These are phyloP conservation scores for Brachyptera risi DNA, from an alignment of 2,888 invertebrate genomes.

Conservation along the genomic window DNA sequence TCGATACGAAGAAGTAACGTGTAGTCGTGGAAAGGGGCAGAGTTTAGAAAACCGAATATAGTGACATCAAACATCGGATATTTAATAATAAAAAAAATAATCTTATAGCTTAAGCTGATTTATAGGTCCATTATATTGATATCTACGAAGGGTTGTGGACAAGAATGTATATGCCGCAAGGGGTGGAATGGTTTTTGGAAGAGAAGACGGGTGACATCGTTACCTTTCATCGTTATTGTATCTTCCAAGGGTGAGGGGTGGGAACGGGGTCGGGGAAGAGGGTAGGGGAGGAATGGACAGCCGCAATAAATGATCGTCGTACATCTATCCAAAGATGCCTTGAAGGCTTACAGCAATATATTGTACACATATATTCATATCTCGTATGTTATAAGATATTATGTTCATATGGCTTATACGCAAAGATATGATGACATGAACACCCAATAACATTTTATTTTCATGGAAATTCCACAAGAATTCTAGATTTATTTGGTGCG, in stretches of 20 bases:
- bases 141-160: constrained; percentile 7
- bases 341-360: too few relatives aligned
- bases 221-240: constrained; percentile 20
- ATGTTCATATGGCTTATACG: too few relatives aligned
- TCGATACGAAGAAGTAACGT: too few relatives aligned
- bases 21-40: too few relatives aligned
- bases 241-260: neutral
- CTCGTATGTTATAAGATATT: constrained; percentile 1
- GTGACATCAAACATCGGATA: constrained; percentile 3
- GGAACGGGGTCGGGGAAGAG: neutral
- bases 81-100: constrained; percentile 18
- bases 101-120: constrained; percentile 13
- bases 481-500: too few relatives aligned
- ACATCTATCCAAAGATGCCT: too few relatives aligned
- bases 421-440: too few relatives aligned
- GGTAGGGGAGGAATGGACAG: neutral
- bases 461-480: too few relatives aligned
- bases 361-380: too few relatives aligned
- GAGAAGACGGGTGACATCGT: neutral
- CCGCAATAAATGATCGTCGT: neutral
- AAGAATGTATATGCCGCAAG: neutral
- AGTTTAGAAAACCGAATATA: too few relatives aligned
- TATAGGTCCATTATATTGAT: constrained; percentile 19
- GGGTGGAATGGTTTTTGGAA: neutral
- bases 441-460: neutral